Percentiles rank a stretch among this genome's conserved stretches.
Conservation (phyloP, 2,888 invertebrate genomes). For the Physocephala rufipes region DNA sequence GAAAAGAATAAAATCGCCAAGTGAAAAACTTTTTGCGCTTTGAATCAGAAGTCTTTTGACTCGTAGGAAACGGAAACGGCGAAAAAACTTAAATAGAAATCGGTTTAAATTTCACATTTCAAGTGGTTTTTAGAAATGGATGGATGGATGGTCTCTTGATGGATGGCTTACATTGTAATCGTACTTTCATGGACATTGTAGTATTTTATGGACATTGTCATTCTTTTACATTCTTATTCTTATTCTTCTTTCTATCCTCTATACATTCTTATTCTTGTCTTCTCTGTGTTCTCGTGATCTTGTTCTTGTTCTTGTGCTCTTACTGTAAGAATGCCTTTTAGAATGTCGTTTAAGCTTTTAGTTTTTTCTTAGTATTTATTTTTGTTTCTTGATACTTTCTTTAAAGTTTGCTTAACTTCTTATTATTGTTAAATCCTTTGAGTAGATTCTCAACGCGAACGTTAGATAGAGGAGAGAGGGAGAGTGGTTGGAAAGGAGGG, state of each 20-base stretch:
- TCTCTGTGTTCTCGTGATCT: not conserved
- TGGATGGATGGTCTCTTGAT: slow-evolving; percentile 45
- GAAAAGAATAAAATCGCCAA: too few relatives aligned
- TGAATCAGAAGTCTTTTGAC: not conserved
- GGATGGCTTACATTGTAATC: slow-evolving; percentile 35
- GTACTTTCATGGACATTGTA: not conserved
- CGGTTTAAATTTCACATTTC: slow-evolving; percentile 47
- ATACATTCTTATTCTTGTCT: not conserved
- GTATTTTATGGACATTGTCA: slow-evolving; percentile 13
- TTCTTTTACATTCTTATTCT: not conserved
- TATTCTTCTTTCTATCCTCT: not conserved
- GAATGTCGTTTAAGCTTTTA: not conserved
- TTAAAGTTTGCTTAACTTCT: slow-evolving; percentile 26
- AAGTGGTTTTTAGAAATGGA: slow-evolving; percentile 46
- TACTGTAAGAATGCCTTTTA: too few relatives aligned
- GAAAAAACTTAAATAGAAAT: slow-evolving; percentile 32
- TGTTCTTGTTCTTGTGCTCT: not conserved
- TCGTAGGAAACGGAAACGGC: slow-evolving; percentile 13
- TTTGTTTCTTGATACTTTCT: not conserved
- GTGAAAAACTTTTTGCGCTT: not conserved
- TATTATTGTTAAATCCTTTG: slow-evolving; percentile 29
- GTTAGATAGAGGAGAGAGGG: too few relatives aligned
- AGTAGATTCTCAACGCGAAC: not conserved
- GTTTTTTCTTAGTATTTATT: not conserved
- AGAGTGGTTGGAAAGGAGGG: too few relatives aligned